A percentile compares a stretch with the other conserved stretches of the same genome.
phyloP scores from a whole-genome alignment of 1,140 invertebrate species.

The Musca vetustissima region DNA sequence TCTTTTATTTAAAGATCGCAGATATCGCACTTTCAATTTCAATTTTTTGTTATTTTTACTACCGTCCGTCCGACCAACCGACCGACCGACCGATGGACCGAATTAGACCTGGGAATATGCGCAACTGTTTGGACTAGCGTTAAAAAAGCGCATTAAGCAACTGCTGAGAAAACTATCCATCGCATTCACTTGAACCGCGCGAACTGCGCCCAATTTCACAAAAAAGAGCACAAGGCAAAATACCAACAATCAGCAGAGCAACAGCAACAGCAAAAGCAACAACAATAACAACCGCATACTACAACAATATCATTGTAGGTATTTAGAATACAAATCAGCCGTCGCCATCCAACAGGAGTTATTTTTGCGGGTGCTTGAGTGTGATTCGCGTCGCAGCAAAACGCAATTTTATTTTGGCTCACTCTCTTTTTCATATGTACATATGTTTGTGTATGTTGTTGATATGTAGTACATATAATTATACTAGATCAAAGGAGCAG shows the following conservation, averaged over 20 bases:
- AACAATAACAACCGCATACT: constrained; percentile 3
- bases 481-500: too few relatives aligned
- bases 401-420: too few relatives aligned
- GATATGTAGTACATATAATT: too few relatives aligned
- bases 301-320: constrained; percentile 4
- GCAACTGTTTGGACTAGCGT: constrained; percentile 33
- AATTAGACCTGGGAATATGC: constrained; percentile 5
- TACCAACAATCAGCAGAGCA: background rate
- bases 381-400: background rate
- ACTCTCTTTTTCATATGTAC: too few relatives aligned
- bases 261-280: background rate
- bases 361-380: constrained; percentile 4
- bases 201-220: constrained; percentile 13
- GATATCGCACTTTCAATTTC: background rate
- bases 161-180: constrained; percentile 42
- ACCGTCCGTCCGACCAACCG: constrained; percentile 27
- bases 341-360: constrained; percentile 16
- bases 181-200: constrained; percentile 30
- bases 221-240: constrained; percentile 13
- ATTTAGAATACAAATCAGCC: background rate
- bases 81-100: constrained; percentile 39
- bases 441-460: too few relatives aligned
- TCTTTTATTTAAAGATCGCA: background rate
- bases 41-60: background rate
- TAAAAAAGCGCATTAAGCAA: constrained; percentile 33